Base-by-base conservation (phyloP, 2,113 vertebrate genomes). In the Poeciliopsis prolifica region DNA sequence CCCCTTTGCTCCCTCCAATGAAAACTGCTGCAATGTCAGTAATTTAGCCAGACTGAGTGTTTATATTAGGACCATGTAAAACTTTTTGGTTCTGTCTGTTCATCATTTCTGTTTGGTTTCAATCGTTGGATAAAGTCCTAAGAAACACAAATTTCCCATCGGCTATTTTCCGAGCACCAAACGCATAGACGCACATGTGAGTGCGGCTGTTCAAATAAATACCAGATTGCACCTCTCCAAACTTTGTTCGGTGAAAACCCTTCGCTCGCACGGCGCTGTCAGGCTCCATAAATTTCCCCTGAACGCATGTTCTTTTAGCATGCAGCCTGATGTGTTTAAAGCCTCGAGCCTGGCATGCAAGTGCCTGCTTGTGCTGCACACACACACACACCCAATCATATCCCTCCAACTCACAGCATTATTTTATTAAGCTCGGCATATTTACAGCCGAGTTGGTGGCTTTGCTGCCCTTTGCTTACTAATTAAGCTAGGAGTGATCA, bases 381-480 rank as follows among this genome's bases (percentile, higher is more conserved):
- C 12, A 24, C 22, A 14, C 70, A 48, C 44, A 44, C 54, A 44
- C 37, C 10, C 37, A 37, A 37, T 2, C 17, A 31, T 15, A 30
- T 22, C 28, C n/a, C 54, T 14, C 8, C 58, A 19, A 26, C 66
- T 22, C 15, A 19, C 28, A 70, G 54, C 68, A 72, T 71, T 74
- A 37, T 54, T 68, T 86, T 85, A 87, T 88, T 86, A 87, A 83
- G 69, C 79, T 26, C 62, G 82, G 70, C 68, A 75, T 80, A 88
- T 91, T 92, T 82, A 89, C 82, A 86, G 77, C 82, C 82, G 72
- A 92, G 88, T 85, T 90, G 87, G 62, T 35, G 44, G 81, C 84
- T 88, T 82, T 48, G n/a, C 79, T 84, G 72, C 31, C 67, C 54
- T n/a, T n/a, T 51, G 67, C 80, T 76, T 85, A 86, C 73, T 90